Evolutionary conservation across 2,113 vertebrate species (phyloP).

Genomic region (Pipa parva): DNA sequence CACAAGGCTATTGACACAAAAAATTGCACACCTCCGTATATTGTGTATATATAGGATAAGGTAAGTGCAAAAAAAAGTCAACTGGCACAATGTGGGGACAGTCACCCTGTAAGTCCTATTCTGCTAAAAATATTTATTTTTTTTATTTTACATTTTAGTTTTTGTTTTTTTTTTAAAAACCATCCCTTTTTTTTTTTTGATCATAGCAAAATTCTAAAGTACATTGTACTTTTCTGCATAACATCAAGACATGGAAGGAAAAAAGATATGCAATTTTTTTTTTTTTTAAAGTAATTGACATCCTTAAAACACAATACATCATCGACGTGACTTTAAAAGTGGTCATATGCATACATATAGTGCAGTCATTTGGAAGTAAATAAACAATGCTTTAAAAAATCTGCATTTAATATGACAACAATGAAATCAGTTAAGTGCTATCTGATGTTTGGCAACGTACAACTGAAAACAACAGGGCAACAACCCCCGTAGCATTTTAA

Average conservation of each 20-base stretch:
- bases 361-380: constrained; percentile 65
- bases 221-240: constrained; percentile 93
- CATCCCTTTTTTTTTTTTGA: constrained; percentile 67
- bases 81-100: constrained; percentile 99
- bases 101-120: constrained; percentile 99
- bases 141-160: too few relatives aligned
- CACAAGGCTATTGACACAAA: constrained; percentile 84
- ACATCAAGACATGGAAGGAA: constrained; percentile 98
- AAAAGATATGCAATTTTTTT: constrained; percentile 69
- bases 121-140: constrained; percentile 98
- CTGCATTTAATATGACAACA: constrained; percentile 62
- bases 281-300: constrained; percentile 62
- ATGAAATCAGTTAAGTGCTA: constrained; percentile 71
- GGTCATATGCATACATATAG: constrained; percentile 68
- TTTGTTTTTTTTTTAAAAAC: constrained; percentile 95
- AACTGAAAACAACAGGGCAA: constrained; percentile 55
- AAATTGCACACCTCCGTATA: constrained; percentile 89
- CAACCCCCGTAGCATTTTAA: constrained; percentile 44
- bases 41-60: constrained; percentile 85
- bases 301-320: constrained; percentile 64
- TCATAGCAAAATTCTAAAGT: constrained; percentile 87
- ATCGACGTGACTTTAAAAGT: constrained; percentile 62
- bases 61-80: constrained; percentile 97
- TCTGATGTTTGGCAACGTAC: constrained; percentile 60
- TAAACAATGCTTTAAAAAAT: constrained; percentile 58